phyloP scores from a whole-genome alignment of 1,140 invertebrate species.

The Zaprionus taronus region DNA sequence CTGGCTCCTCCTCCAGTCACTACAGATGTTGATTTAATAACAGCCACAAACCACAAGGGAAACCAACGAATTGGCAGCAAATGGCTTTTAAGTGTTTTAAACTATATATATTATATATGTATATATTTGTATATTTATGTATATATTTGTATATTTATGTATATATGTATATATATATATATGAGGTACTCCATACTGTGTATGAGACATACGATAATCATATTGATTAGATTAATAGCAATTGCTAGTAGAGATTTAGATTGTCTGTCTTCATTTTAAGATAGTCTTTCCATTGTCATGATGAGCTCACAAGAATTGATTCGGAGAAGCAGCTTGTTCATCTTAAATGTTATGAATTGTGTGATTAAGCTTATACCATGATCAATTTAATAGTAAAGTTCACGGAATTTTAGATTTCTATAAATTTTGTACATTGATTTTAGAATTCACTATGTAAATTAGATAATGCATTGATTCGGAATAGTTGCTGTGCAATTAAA shows the following conservation, averaged over 20 bases:
- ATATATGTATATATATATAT: neutral
- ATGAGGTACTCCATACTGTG: neutral
- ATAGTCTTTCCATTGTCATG: neutral
- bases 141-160: neutral
- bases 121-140: neutral
- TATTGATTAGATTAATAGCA: constrained; percentile 3
- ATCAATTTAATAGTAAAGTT: too few species aligned
- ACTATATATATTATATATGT: neutral
- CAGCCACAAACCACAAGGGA: constrained; percentile 12
- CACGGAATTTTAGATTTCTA: too few species aligned
- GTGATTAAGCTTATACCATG: too few species aligned
- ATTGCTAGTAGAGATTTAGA: neutral
- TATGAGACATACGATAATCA: neutral
- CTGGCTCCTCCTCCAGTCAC: neutral
- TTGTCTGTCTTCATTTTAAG: neutral
- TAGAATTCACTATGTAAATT: too few species aligned
- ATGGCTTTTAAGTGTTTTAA: neutral
- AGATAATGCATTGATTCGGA: too few species aligned
- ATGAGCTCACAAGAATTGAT: neutral
- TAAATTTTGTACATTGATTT: too few species aligned
- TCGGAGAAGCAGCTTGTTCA: neutral
- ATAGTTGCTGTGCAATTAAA: too few species aligned
- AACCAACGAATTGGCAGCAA: constrained; percentile 15
- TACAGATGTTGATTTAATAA: neutral
- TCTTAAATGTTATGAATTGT: too few species aligned